Percentiles rank a stretch among this genome's conserved stretches.
Evolutionary conservation across 2,797 vertebrate species (phyloP).

Genomic region (Pseudochirops corinnae): DNA sequence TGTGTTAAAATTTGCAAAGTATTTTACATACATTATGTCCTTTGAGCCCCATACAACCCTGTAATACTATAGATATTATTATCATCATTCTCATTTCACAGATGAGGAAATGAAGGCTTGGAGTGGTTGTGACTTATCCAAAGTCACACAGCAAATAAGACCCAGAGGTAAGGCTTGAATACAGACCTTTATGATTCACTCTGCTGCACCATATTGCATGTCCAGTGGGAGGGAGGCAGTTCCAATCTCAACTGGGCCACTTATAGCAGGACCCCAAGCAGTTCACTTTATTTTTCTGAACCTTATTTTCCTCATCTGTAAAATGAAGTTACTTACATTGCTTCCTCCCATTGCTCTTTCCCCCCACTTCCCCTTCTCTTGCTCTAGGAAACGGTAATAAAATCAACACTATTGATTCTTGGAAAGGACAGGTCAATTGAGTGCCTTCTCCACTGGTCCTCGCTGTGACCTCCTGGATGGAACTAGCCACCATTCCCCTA

Average conservation of each 20-base stretch:
- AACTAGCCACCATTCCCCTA: not conserved
- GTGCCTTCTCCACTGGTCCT: not conserved
- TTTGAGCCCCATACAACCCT: not conserved
- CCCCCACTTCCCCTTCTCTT: not conserved
- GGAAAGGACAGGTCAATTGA: not conserved
- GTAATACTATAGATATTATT: not conserved
- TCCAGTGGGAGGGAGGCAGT: not conserved
- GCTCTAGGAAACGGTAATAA: not conserved
- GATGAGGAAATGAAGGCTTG: not conserved
- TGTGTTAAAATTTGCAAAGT: not conserved
- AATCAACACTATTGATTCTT: not conserved
- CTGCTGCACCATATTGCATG: not conserved
- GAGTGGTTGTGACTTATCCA: not conserved
- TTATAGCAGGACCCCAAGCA: not conserved
- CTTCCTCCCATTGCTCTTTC: not conserved
- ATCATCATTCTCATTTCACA: not conserved
- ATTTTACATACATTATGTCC: not conserved
- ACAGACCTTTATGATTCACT: not conserved
- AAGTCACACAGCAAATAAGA: not conserved
- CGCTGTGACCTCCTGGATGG: not conserved
- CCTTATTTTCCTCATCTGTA: not conserved
- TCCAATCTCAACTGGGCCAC: not conserved
- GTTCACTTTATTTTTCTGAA: not conserved
- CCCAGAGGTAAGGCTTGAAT: not conserved
- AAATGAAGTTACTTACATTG: not conserved